Conservation (phyloP, 2,888 invertebrate species). For the Melieria crassipennis region DNA sequence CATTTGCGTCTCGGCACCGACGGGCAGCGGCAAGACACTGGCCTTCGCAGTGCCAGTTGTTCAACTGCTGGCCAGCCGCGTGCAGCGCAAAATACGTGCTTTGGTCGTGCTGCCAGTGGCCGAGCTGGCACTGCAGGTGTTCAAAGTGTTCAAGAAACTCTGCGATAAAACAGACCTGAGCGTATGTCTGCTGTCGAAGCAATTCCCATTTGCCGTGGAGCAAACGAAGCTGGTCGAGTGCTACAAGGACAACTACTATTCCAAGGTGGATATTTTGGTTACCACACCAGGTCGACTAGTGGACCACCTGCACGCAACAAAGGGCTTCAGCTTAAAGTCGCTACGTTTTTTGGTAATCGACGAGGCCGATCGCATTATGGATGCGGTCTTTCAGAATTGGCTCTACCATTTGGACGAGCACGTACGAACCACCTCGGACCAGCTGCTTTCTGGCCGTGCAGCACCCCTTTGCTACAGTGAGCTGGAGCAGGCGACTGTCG, state of each 20-base stretch:
- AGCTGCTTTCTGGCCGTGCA: slow-evolving; percentile 67
- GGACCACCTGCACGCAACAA: slow-evolving; percentile 87
- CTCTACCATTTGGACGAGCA: slow-evolving; percentile 81
- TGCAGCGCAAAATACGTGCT: slow-evolving; percentile 78
- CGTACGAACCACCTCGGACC: slow-evolving; percentile 68
- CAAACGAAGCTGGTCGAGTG: slow-evolving; percentile 72
- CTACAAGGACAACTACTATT: slow-evolving; percentile 62
- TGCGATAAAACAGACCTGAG: slow-evolving; percentile 74
- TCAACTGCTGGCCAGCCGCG: slow-evolving; percentile 71
- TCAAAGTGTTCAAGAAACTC: slow-evolving; percentile 81
- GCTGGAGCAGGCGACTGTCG: slow-evolving; percentile 47
- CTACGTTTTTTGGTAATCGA: slow-evolving; percentile 89
- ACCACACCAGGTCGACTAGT: slow-evolving; percentile 91
- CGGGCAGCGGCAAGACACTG: slow-evolving; percentile 97
- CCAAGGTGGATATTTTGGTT: slow-evolving; percentile 82
- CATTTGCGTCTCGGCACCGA: slow-evolving; percentile 96
- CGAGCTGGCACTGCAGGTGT: slow-evolving; percentile 90
- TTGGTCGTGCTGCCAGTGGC: slow-evolving; percentile 93
- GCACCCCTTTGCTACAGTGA: slow-evolving; percentile 59
- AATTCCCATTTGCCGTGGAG: slow-evolving; percentile 74
- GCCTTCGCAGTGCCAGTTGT: slow-evolving; percentile 93
- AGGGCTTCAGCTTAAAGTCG: slow-evolving; percentile 78
- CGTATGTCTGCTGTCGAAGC: slow-evolving; percentile 77
- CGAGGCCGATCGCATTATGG: slow-evolving; percentile 96
- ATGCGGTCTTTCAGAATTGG: slow-evolving; percentile 93